Conservation (phyloP, 2,113 vertebrate genomes). For the Ciconia stormi region DNA sequence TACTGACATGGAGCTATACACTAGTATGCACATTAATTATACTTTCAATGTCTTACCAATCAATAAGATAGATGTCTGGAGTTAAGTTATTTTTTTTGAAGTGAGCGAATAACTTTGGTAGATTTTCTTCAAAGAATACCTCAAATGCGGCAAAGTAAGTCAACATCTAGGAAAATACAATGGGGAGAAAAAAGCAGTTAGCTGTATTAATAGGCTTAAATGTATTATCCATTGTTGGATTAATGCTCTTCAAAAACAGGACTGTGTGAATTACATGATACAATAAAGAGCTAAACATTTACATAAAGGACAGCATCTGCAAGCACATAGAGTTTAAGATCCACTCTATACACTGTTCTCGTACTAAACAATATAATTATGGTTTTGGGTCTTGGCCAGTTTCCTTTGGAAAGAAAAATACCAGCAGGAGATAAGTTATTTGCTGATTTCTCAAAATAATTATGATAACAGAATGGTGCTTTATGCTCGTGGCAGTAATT, state of each 20-base stretch:
- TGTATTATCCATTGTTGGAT: not conserved
- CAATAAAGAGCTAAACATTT: not conserved
- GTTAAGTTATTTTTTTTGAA: conserved; percentile 95
- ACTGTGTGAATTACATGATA: not conserved
- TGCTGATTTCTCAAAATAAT: conserved; percentile 3
- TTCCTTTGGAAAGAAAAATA: conserved; percentile 17
- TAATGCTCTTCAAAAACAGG: not conserved
- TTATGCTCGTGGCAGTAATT: not conserved
- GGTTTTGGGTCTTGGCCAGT: not conserved
- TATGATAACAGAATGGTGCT: not conserved
- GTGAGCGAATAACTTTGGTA: conserved; percentile 96
- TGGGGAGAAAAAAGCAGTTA: not conserved
- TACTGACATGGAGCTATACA: not conserved
- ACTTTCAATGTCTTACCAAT: conserved; percentile 83
- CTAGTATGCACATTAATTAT: not conserved
- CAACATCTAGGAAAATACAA: conserved; percentile 85
- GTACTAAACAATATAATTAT: not conserved
- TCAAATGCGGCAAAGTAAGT: conserved; percentile 96
- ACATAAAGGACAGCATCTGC: not conserved
- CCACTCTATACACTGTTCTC: not conserved
- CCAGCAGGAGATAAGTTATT: not conserved
- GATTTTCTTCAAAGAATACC: conserved; percentile 97
- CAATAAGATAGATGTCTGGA: conserved; percentile 96
- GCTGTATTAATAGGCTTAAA: not conserved
- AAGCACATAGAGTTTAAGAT: not conserved